A percentile compares a stretch with the other conserved stretches of the same genome.
These are phyloP conservation scores for Ypsolopha sequella DNA, from an alignment of 2,888 invertebrate species.

Conservation along the genomic window DNA sequence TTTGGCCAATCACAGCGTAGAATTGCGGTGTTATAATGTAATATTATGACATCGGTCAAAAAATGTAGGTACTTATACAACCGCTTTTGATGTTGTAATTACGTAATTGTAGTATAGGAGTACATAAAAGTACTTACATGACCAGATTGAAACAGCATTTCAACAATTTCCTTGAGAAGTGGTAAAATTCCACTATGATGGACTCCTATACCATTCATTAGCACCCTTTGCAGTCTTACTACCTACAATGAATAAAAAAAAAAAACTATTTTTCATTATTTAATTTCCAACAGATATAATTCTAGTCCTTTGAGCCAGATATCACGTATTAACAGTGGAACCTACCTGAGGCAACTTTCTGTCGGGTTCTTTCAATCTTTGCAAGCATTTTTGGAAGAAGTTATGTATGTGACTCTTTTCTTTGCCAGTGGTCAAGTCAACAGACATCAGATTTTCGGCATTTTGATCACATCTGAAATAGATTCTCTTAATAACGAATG, in stretches of 20 bases:
- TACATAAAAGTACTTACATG: constrained; percentile 78
- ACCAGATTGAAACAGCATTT: constrained; percentile 95
- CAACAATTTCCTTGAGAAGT: constrained; percentile 98
- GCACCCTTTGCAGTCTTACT: constrained; percentile 46
- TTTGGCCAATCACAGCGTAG: too few relatives aligned
- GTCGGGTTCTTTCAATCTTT: constrained; percentile 87
- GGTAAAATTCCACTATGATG: constrained; percentile 99
- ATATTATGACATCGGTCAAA: too few relatives aligned
- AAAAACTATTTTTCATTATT: background rate
- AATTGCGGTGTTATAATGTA: too few relatives aligned
- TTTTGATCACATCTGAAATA: constrained; percentile 66
- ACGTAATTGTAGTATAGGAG: too few relatives aligned
- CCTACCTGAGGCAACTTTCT: constrained; percentile 87
- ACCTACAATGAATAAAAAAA: constrained; percentile 29
- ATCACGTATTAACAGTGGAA: background rate
- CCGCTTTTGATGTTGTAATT: too few relatives aligned
- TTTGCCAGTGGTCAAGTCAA: constrained; percentile 85
- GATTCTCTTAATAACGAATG: too few relatives aligned
- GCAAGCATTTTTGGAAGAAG: constrained; percentile 89
- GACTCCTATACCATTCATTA: constrained; percentile 91
- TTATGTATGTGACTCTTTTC: constrained; percentile 88
- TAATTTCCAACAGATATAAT: too few relatives aligned
- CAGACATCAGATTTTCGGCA: constrained; percentile 70
- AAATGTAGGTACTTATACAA: too few relatives aligned
- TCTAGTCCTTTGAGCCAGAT: too few relatives aligned